Conservation (phyloP, 2,113 vertebrate genomes). For the Anarhynchus alexandrinus region DNA sequence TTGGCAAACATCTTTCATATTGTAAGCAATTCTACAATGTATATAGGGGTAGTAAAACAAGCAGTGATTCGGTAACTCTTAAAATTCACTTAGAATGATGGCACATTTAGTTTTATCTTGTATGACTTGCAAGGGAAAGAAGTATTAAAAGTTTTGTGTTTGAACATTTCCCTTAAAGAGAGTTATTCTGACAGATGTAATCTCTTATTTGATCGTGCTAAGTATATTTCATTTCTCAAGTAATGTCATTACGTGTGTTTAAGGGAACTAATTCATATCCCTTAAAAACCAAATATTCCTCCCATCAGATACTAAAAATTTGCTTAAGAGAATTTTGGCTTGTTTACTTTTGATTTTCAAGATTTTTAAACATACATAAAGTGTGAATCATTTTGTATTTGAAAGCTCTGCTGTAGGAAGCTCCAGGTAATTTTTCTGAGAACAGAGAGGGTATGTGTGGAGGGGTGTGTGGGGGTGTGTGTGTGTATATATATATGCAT, state of each 20-base stretch:
- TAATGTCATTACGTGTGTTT: background rate
- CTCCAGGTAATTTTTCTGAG: background rate
- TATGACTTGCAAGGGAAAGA: background rate
- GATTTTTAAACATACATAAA: background rate
- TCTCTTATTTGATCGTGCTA: background rate
- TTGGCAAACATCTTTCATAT: conserved; percentile 1
- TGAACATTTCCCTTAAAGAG: background rate
- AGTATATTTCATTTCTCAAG: conserved; percentile 1
- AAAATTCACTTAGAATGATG: conserved; percentile 15
- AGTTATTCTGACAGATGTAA: background rate
- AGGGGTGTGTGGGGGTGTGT: background rate
- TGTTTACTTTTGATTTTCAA: background rate
- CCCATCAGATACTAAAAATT: background rate
- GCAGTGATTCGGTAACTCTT: background rate
- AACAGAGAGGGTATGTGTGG: background rate
- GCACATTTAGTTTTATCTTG: background rate
- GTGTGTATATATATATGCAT: background rate
- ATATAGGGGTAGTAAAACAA: background rate
- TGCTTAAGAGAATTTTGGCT: background rate
- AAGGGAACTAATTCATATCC: background rate
- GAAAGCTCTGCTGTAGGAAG: background rate
- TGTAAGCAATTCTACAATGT: background rate
- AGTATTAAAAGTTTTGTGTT: background rate
- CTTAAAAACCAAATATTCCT: background rate
- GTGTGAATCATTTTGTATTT: background rate